These are phyloP conservation scores for Eulimnadia texana DNA, from an alignment of 1,140 invertebrate genomes.

Conservation along the genomic window DNA sequence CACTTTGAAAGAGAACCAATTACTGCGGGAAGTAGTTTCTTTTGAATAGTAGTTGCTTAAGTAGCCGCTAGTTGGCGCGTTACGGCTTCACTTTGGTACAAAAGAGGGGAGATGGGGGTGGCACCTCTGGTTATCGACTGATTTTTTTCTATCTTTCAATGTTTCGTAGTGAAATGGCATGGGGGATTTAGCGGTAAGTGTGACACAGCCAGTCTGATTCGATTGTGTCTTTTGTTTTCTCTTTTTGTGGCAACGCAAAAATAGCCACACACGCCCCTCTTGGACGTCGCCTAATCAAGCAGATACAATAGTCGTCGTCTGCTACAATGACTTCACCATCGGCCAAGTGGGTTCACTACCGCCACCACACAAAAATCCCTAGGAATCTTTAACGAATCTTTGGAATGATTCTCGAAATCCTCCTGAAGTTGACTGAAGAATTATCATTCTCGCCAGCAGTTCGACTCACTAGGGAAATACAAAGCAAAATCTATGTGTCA, in stretches of 20 bases:
- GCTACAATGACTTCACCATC: background rate
- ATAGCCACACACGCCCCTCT: background rate
- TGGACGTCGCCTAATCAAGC: background rate
- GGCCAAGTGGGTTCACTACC: background rate
- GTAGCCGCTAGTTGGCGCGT: background rate
- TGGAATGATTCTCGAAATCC: background rate
- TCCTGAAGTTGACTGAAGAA: too few relatives aligned
- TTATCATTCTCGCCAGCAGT: too few relatives aligned
- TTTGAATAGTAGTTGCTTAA: background rate
- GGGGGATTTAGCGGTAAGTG: background rate
- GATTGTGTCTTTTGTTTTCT: background rate
- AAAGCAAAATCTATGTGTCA: background rate
- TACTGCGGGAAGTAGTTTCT: background rate
- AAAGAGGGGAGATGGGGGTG: too few relatives aligned
- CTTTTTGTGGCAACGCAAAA: background rate
- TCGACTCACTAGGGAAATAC: background rate
- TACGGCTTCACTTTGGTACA: background rate
- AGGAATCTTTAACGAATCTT: background rate
- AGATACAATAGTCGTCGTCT: background rate
- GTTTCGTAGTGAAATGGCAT: background rate
- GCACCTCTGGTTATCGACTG: background rate
- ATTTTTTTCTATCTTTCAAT: too few relatives aligned
- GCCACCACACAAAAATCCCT: background rate
- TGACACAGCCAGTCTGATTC: background rate
- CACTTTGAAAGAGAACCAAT: background rate